Conservation (phyloP, 1,140 invertebrate genomes). For the Drosophila kohkoa region DNA sequence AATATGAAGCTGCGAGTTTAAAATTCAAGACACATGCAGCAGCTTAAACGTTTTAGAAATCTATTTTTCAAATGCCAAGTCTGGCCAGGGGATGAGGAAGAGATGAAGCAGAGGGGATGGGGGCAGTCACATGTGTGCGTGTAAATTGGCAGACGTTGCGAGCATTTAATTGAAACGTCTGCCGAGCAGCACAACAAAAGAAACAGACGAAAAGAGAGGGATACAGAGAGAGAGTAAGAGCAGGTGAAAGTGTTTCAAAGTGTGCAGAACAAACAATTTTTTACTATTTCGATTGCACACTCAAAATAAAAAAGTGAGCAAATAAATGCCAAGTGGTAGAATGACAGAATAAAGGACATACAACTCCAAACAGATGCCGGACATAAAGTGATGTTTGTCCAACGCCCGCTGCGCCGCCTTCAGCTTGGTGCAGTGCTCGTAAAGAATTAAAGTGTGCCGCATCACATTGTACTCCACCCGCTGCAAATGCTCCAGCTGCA, state of each 20-base stretch:
- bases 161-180: slow-evolving; percentile 81
- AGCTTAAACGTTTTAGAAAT: slow-evolving; percentile 84
- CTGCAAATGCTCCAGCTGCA: slow-evolving; percentile 36
- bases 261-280: slow-evolving; percentile 38
- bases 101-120: background rate
- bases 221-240: slow-evolving; percentile 16
- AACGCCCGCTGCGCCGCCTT: slow-evolving; percentile 28
- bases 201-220: too few relatives aligned
- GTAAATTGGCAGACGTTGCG: slow-evolving; percentile 64
- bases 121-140: slow-evolving; percentile 67
- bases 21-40: slow-evolving; percentile 81
- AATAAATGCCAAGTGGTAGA: slow-evolving; percentile 17
- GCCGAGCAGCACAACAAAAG: slow-evolving; percentile 21
- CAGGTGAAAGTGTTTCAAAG: slow-evolving; percentile 33
- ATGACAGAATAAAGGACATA: slow-evolving; percentile 14
- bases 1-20: slow-evolving; percentile 68
- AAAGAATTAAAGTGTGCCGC: slow-evolving; percentile 29
- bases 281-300: slow-evolving; percentile 3
- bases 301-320: slow-evolving; percentile 34
- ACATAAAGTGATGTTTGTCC: background rate
- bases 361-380: background rate
- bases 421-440: slow-evolving; percentile 38
- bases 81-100: slow-evolving; percentile 16
- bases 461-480: slow-evolving; percentile 45
- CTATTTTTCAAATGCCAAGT: slow-evolving; percentile 77